phyloP scores from a whole-genome alignment of 2,797 vertebrate genomes.

The Decapterus maruadsi region DNA sequence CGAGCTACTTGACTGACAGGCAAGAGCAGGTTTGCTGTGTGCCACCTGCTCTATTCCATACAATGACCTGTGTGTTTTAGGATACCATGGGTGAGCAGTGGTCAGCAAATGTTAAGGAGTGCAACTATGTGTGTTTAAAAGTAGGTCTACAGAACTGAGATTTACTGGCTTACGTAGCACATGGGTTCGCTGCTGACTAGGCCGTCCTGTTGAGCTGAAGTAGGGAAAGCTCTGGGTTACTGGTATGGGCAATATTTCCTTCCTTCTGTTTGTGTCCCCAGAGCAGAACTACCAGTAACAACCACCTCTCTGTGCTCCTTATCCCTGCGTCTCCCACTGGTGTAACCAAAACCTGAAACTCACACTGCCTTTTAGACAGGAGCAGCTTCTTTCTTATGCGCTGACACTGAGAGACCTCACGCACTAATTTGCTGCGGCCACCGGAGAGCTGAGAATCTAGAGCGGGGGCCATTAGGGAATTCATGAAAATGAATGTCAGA shows the following conservation, averaged over 20 bases:
- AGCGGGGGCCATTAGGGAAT: conserved; percentile 73
- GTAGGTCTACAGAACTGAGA: conserved; percentile 25
- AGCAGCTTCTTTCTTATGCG: conserved; percentile 56
- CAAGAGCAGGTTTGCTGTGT: conserved; percentile 72
- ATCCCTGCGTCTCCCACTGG: conserved; percentile 36
- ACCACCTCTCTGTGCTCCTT: conserved; percentile 51
- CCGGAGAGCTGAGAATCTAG: conserved; percentile 77
- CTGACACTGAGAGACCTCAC: conserved; percentile 64
- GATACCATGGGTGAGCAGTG: conserved; percentile 28
- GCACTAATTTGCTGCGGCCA: conserved; percentile 76
- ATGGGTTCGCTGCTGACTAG: conserved; percentile 21
- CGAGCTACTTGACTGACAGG: conserved; percentile 63
- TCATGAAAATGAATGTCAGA: conserved; percentile 78
- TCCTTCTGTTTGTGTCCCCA: conserved; percentile 41
- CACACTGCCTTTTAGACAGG: conserved; percentile 64
- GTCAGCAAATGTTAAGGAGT: conserved; percentile 46
- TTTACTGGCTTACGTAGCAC: conserved; percentile 8
- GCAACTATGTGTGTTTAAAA: conserved; percentile 32
- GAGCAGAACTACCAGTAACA: conserved; percentile 49
- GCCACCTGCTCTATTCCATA: conserved; percentile 72
- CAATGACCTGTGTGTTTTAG: conserved; percentile 58
- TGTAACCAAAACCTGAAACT: conserved; percentile 79
- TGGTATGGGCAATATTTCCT: conserved; percentile 34
- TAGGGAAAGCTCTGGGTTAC: conserved; percentile 28
- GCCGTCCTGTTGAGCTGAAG: conserved; percentile 27